phyloP scores from a whole-genome alignment of 2,113 vertebrate species.

The Cryptotis parvus region DNA sequence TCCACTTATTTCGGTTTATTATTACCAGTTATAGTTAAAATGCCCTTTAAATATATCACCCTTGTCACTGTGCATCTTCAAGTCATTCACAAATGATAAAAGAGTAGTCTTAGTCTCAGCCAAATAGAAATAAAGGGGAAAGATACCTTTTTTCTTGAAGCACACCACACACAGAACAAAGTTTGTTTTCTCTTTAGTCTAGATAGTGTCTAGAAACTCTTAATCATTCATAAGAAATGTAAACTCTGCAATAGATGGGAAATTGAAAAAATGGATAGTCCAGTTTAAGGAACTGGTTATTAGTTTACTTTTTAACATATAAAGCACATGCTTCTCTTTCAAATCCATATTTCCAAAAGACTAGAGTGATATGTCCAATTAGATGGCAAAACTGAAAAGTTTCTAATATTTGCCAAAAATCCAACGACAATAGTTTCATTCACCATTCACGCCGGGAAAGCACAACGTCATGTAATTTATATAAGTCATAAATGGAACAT shows the following conservation, averaged over 20 bases:
- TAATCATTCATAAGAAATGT: conserved; percentile 36
- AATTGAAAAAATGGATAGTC: conserved; percentile 13
- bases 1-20: not conserved
- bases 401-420: conserved; percentile 83
- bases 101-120: conserved; percentile 16
- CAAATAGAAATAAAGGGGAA: conserved; percentile 46
- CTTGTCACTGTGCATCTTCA: not conserved
- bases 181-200: conserved; percentile 62
- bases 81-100: not conserved
- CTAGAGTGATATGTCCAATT: conserved; percentile 72
- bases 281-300: conserved; percentile 38
- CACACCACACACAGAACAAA: conserved; percentile 57
- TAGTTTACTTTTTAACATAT: conserved; percentile 72
- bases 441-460: conserved; percentile 87
- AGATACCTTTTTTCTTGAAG: not conserved
- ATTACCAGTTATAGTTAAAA: not conserved
- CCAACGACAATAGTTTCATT: conserved; percentile 87
- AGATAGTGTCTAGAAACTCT: conserved; percentile 33
- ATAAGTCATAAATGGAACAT: conserved; percentile 86
- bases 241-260: conserved; percentile 53
- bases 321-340: conserved; percentile 70
- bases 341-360: conserved; percentile 79
- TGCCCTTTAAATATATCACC: not conserved
- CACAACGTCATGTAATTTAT: conserved; percentile 88
- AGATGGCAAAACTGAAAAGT: conserved; percentile 77